Conservation (phyloP, 2,888 invertebrate genomes). For the Diplazon laetatorius region DNA sequence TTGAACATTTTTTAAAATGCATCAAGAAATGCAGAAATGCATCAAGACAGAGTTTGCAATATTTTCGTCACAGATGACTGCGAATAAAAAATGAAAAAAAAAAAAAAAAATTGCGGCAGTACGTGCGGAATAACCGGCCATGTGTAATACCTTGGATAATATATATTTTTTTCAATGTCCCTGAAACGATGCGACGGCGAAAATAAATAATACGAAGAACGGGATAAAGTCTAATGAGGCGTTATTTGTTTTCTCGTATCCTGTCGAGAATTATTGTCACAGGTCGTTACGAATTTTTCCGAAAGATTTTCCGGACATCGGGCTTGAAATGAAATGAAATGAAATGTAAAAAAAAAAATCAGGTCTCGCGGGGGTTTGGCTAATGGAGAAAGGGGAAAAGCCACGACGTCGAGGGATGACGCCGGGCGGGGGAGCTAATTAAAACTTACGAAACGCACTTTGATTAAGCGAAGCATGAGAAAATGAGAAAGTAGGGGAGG, state of each 20-base stretch:
- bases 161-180: too few relatives aligned
- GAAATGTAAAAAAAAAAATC: conserved; percentile 7
- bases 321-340: conserved; percentile 3
- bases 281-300: conserved; percentile 17
- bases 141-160: conserved; percentile 24
- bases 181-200: not conserved
- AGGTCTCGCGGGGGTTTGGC: not conserved
- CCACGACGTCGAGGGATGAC: conserved; percentile 13
- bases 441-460: conserved; percentile 69
- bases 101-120: too few relatives aligned
- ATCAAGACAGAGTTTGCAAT: too few relatives aligned
- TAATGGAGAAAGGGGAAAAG: conserved; percentile 26
- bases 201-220: conserved; percentile 31
- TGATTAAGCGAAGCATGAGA: conserved; percentile 54
- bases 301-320: conserved; percentile 21
- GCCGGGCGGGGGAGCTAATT: conserved; percentile 64
- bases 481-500: conserved; percentile 16
- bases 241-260: conserved; percentile 39
- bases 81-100: too few relatives aligned
- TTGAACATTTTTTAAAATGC: too few relatives aligned
- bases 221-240: conserved; percentile 29
- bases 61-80: too few relatives aligned
- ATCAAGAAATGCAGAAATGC: too few relatives aligned
- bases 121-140: conserved; percentile 29
- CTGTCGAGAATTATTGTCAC: conserved; percentile 53